Conservation (phyloP, 92 coral and sea anemone species). For the Ricordea florida region DNA sequence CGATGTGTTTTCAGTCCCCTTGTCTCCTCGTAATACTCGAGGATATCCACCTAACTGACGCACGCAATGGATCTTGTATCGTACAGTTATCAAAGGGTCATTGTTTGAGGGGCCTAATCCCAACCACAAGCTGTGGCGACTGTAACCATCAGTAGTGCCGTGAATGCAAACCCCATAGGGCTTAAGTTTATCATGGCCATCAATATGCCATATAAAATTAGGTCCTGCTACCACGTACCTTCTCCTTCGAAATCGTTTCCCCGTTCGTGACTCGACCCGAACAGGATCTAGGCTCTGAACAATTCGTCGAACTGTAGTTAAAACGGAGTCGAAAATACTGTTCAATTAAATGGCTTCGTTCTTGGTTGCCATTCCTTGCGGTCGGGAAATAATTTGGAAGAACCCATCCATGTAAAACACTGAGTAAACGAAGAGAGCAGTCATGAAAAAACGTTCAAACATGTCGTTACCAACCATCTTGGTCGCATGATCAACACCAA, state of each 20-base stretch:
- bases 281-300: constrained; percentile 37
- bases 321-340: not conserved
- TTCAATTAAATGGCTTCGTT: not conserved
- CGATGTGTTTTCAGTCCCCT: constrained; percentile 10
- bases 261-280: constrained; percentile 31
- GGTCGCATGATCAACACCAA: constrained; percentile 13
- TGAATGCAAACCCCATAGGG: constrained; percentile 29
- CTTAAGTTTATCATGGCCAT: constrained; percentile 20
- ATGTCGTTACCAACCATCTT: constrained; percentile 21
- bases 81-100: constrained; percentile 22
- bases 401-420: constrained; percentile 18
- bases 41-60: constrained; percentile 10
- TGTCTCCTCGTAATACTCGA: not conserved
- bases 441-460: constrained; percentile 12
- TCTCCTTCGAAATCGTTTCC: constrained; percentile 36
- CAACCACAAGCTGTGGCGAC: constrained; percentile 31
- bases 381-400: constrained; percentile 9
- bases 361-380: not conserved
- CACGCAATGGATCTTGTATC: constrained; percentile 12
- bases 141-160: constrained; percentile 32
- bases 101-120: constrained; percentile 26
- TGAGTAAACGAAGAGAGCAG: constrained; percentile 16
- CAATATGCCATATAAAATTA: constrained; percentile 20
- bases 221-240: constrained; percentile 14
- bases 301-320: too few relatives aligned